Evolutionary conservation across 2,113 vertebrate species (phyloP).

Genomic region (Stegastes partitus): DNA sequence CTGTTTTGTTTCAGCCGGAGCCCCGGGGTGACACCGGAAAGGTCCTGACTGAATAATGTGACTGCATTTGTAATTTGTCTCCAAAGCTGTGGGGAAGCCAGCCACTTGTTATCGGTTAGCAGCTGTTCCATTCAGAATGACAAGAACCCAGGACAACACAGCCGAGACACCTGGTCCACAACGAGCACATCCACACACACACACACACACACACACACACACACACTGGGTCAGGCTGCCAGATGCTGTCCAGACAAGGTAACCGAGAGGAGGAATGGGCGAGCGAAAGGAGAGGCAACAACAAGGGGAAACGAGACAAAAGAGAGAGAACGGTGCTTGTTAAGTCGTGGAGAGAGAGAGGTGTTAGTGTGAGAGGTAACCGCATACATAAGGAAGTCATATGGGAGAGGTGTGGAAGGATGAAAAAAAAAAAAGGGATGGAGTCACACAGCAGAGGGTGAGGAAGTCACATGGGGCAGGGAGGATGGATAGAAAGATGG

Average conservation of each 20-base stretch:
- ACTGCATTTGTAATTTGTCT: slow-evolving; percentile 62
- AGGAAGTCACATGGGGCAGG: not conserved
- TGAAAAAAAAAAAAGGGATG: not conserved
- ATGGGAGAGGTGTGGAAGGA: slow-evolving; percentile 8
- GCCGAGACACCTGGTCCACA: slow-evolving; percentile 49
- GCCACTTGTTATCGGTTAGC: slow-evolving; percentile 62
- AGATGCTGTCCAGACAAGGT: slow-evolving; percentile 64
- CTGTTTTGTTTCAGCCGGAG: slow-evolving; percentile 26
- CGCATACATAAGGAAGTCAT: slow-evolving; percentile 19
- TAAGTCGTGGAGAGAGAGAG: not conserved
- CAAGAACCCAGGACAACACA: slow-evolving; percentile 52
- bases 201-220: not conserved
- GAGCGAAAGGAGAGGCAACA: slow-evolving; percentile 40
- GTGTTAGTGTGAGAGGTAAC: slow-evolving; percentile 4
- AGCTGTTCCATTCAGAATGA: slow-evolving; percentile 66
- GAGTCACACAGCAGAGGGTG: not conserved
- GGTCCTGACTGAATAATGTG: slow-evolving; percentile 52
- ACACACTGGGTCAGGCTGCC: slow-evolving; percentile 29
- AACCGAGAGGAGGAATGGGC: slow-evolving; percentile 50
- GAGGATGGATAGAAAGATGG: not conserved
- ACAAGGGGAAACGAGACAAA: slow-evolving; percentile 10
- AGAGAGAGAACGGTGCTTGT: slow-evolving; percentile 24
- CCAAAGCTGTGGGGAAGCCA: slow-evolving; percentile 45
- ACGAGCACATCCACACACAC: slow-evolving; percentile 21
- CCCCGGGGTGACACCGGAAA: slow-evolving; percentile 30